These are phyloP conservation scores for Cosmia pyralina DNA, from an alignment of 2,888 invertebrate genomes.

Conservation along the genomic window DNA sequence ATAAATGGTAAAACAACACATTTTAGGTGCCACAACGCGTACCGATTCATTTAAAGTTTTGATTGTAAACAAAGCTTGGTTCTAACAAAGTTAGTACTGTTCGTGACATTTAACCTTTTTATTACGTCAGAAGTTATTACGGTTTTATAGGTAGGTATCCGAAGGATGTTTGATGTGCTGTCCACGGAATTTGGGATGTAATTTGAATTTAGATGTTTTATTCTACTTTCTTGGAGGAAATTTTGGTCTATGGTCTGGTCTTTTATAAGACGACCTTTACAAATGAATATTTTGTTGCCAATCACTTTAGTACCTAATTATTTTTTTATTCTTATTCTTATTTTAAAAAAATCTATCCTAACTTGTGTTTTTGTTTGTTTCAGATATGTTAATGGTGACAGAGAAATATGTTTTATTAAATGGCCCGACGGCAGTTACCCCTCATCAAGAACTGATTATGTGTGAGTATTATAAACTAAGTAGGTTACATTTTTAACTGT, in stretches of 20 bases:
- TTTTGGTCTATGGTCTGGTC: background rate
- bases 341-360: background rate
- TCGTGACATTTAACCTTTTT: slow-evolving; percentile 33
- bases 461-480: slow-evolving; percentile 83
- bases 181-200: slow-evolving; percentile 19
- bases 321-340: too few species aligned
- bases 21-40: slow-evolving; percentile 8
- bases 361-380: slow-evolving; percentile 60
- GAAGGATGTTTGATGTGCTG: slow-evolving; percentile 18
- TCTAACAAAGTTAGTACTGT: slow-evolving; percentile 25
- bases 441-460: slow-evolving; percentile 90
- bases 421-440: slow-evolving; percentile 92
- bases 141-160: slow-evolving; percentile 17
- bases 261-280: slow-evolving; percentile 1
- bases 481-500: background rate
- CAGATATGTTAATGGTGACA: slow-evolving; percentile 87
- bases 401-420: slow-evolving; percentile 90
- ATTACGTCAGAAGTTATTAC: slow-evolving; percentile 31
- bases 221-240: background rate
- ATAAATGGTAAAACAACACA: slow-evolving; percentile 2
- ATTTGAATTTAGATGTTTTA: slow-evolving; percentile 25
- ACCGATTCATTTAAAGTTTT: slow-evolving; percentile 36
- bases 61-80: slow-evolving; percentile 31
- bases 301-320: background rate
- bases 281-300: background rate